A percentile compares a stretch with the other conserved stretches of the same genome.
Evolutionary conservation across 2,113 vertebrate species (phyloP).

Genomic region (Chlorodrepanis virens): DNA sequence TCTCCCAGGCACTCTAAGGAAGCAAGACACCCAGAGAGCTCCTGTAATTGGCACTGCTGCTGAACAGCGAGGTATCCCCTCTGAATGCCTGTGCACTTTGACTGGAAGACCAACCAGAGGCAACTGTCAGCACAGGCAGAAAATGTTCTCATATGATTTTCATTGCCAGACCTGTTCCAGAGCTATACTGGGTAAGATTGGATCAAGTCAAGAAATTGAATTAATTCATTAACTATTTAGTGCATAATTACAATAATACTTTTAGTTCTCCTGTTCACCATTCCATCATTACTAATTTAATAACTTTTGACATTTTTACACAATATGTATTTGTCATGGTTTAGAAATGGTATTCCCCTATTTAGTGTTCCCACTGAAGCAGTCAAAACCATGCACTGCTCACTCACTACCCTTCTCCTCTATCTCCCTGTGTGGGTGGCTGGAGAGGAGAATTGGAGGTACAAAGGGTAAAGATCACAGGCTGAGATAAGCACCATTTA

Average conservation of each 20-base stretch:
- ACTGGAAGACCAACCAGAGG: not conserved
- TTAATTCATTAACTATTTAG: not conserved
- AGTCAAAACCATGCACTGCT: not conserved
- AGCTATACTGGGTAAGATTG: not conserved
- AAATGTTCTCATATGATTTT: not conserved
- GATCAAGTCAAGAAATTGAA: not conserved
- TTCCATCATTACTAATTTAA: not conserved
- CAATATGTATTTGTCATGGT: not conserved
- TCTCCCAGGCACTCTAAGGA: not conserved
- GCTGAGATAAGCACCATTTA: not conserved
- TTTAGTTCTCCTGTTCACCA: not conserved
- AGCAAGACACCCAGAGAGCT: not conserved
- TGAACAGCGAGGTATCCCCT: not conserved
- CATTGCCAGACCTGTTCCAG: not conserved
- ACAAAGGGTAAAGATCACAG: not conserved
- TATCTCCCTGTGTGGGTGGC: not conserved
- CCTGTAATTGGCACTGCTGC: not conserved
- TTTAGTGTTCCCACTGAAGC: not conserved
- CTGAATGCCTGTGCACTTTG: not conserved
- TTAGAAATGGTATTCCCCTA: not conserved
- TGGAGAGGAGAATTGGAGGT: not conserved
- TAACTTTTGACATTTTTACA: not conserved
- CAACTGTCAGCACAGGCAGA: not conserved
- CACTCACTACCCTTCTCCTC: not conserved
- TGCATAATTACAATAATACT: not conserved